Percentiles rank a stretch among this genome's conserved stretches.
Evolutionary conservation across 2,113 vertebrate genomes (phyloP).

Genomic region (Mustela lutreola): DNA sequence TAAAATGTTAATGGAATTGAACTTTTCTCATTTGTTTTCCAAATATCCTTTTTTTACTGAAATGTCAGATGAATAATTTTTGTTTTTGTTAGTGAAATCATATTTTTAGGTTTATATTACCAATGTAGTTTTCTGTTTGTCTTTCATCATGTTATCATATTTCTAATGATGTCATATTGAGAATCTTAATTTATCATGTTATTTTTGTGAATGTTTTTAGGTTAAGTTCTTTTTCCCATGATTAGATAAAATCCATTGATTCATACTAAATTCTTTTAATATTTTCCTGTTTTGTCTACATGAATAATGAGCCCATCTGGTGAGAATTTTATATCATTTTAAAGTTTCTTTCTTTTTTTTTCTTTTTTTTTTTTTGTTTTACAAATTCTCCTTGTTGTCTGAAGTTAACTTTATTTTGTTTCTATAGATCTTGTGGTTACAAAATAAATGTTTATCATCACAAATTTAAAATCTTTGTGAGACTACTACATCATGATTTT

Average conservation of each 20-base stretch:
- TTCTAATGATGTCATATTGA: too few species aligned
- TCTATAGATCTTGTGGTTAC: background rate
- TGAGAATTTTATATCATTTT: background rate
- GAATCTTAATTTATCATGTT: too few species aligned
- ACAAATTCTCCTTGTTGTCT: background rate
- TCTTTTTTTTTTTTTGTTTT: background rate
- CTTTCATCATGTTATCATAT: too few species aligned
- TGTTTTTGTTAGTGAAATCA: too few species aligned
- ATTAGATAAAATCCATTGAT: background rate
- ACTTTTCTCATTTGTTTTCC: background rate
- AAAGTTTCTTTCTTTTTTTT: background rate
- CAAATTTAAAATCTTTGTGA: background rate
- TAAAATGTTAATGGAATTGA: background rate
- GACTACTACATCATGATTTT: background rate
- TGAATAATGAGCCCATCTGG: background rate
- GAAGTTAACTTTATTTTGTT: background rate
- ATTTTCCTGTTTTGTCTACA: background rate
- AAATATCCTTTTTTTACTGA: too few species aligned
- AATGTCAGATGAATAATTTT: too few species aligned
- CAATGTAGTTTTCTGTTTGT: too few species aligned
- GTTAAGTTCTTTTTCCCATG: background rate
- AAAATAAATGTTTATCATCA: background rate
- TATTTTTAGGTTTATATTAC: too few species aligned
- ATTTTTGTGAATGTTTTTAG: background rate
- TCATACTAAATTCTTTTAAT: background rate